Evolutionary conservation across 2,888 invertebrate species (phyloP).

Genomic region (Spisula solida): DNA sequence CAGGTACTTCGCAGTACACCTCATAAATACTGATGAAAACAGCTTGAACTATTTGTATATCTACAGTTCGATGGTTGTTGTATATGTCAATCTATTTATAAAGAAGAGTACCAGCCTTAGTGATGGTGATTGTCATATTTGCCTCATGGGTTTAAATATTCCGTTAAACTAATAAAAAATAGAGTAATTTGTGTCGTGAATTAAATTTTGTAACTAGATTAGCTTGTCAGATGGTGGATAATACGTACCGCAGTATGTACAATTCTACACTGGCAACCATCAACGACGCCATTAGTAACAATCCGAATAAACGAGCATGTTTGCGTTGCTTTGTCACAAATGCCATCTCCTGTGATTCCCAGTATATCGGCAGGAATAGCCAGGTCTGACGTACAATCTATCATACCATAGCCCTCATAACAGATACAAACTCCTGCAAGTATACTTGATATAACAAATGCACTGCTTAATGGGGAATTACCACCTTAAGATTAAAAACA

Average conservation of each 20-base stretch:
- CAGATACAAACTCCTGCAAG: not conserved
- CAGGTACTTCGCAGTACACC: not conserved
- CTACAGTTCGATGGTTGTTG: not conserved
- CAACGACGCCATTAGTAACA: not conserved
- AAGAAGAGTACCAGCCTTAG: not conserved
- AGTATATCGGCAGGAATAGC: not conserved
- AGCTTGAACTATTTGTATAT: not conserved
- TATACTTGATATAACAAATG: not conserved
- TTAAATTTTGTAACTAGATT: too few species aligned
- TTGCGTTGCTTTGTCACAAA: not conserved
- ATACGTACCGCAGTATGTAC: not conserved
- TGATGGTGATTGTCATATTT: too few species aligned
- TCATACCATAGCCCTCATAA: not conserved
- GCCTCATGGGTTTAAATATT: too few species aligned
- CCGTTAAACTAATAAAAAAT: too few species aligned
- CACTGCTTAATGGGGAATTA: too few species aligned
- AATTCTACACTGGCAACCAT: not conserved
- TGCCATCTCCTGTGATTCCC: not conserved
- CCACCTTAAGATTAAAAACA: too few species aligned
- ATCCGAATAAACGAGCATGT: not conserved
- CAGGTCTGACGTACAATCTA: not conserved
- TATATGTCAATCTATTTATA: not conserved
- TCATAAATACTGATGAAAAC: not conserved
- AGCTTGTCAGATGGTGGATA: too few species aligned
- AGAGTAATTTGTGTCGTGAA: too few species aligned